Evolutionary conservation across 2,888 invertebrate genomes (phyloP).

Genomic region (Liposcelis brunnea): DNA sequence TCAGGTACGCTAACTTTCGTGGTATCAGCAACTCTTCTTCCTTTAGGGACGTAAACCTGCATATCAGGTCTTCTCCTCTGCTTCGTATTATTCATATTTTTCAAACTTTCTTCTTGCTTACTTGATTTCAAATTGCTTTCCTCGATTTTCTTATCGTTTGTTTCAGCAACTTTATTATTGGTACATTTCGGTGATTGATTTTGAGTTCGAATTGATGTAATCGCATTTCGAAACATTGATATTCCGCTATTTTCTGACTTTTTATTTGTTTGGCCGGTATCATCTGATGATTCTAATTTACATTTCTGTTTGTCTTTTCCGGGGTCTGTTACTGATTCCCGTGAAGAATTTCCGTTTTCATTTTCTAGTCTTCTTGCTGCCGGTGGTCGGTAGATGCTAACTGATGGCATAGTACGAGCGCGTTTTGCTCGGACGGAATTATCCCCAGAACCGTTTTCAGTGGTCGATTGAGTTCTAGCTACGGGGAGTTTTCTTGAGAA

Average conservation of each 20-base stretch:
- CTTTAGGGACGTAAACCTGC: conserved; percentile 62
- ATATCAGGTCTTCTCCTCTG: conserved; percentile 49
- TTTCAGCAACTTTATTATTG: background rate
- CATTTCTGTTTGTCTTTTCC: conserved; percentile 11
- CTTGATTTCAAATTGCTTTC: no score
- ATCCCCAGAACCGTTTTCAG: background rate
- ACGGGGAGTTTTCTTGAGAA: background rate
- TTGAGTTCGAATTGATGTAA: no score
- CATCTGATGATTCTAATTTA: no score
- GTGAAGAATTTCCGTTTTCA: no score
- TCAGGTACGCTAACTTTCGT: no score
- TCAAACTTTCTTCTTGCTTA: no score
- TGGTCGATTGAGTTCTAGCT: background rate
- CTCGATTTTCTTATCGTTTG: no score
- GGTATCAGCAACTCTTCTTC: conserved; percentile 19
- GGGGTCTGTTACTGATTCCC: conserved; percentile 3
- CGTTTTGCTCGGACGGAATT: background rate
- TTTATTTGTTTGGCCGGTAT: no score
- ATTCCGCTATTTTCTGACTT: no score
- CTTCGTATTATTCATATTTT: conserved; percentile 17
- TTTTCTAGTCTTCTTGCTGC: conserved; percentile 26
- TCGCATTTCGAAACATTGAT: no score
- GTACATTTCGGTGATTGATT: background rate
- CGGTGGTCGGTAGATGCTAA: conserved; percentile 35
- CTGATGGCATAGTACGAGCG: conserved; percentile 20